phyloP scores from a whole-genome alignment of 2,797 vertebrate species.

The Bovichtus variegatus region DNA sequence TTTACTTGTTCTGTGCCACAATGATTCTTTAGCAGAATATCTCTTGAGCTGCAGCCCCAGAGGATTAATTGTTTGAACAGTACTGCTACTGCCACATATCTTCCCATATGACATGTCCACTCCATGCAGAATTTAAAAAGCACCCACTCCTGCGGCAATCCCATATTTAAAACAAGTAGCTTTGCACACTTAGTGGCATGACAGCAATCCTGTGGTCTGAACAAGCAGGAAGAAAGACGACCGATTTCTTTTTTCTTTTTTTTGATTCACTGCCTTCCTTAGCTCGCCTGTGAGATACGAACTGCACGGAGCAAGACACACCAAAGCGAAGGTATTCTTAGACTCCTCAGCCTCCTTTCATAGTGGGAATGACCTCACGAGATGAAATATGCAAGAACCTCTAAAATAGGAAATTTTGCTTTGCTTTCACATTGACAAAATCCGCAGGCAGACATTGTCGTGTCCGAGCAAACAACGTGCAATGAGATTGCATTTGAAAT shows the following conservation, averaged over 20 bases:
- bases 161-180: constrained; percentile 21
- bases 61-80: constrained; percentile 46
- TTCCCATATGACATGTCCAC: constrained; percentile 22
- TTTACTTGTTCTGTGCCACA: constrained; percentile 25
- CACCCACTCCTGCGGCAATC: constrained; percentile 1
- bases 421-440: constrained; percentile 56
- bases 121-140: constrained; percentile 15
- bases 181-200: constrained; percentile 10
- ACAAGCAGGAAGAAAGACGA: constrained; percentile 23
- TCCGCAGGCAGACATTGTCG: constrained; percentile 23
- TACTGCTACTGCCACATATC: constrained; percentile 13
- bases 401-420: constrained; percentile 73
- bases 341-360: constrained; percentile 64
- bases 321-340: constrained; percentile 80
- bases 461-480: constrained; percentile 66
- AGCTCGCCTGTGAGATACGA: constrained; percentile 51
- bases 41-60: constrained; percentile 12
- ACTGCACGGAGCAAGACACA: constrained; percentile 51
- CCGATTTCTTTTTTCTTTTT: constrained; percentile 33
- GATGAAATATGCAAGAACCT: constrained; percentile 77
- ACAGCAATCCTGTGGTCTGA: constrained; percentile 48
- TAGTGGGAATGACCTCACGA: constrained; percentile 64
- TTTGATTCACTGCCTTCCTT: constrained; percentile 49
- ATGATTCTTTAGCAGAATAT: constrained; percentile 30
- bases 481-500: constrained; percentile 62